These are phyloP conservation scores for Darevskia nairensis DNA, from an alignment of 2,797 vertebrate species.

Conservation along the genomic window DNA sequence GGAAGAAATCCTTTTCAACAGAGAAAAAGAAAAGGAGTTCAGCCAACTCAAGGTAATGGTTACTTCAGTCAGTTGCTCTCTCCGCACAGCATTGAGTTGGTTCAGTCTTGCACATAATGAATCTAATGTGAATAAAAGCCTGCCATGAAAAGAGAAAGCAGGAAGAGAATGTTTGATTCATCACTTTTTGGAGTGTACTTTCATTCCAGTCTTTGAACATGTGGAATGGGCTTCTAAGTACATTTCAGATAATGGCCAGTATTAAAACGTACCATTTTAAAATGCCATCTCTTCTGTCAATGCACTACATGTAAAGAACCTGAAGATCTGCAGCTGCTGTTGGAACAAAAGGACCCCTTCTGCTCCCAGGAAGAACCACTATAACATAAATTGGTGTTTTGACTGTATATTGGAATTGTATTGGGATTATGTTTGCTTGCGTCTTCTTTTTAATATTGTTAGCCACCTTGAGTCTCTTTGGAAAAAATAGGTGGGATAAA, in stretches of 20 bases:
- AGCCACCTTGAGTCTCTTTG: too few species aligned
- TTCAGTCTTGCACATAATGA: slow-evolving; percentile 7
- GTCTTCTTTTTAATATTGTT: too few species aligned
- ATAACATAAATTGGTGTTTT: too few species aligned
- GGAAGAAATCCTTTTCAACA: slow-evolving; percentile 1
- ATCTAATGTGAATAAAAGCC: slow-evolving; percentile 9
- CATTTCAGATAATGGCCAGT: not conserved
- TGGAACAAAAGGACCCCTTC: too few species aligned
- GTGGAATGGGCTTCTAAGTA: not conserved
- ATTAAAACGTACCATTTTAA: not conserved
- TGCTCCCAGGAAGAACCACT: too few species aligned
- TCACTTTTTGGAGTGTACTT: slow-evolving; percentile 1
- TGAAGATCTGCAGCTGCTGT: not conserved
- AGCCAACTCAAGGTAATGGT: slow-evolving; percentile 13
- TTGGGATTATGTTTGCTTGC: too few species aligned
- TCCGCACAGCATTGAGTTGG: not conserved
- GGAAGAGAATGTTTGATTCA: not conserved
- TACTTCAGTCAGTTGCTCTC: slow-evolving; percentile 13
- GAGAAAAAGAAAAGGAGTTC: not conserved
- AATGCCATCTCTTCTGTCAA: not conserved
- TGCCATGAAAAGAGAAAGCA: not conserved
- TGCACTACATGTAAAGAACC: not conserved
- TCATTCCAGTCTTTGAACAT: not conserved
- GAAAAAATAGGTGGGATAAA: too few species aligned
- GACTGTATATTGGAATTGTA: too few species aligned